Conservation (phyloP, 2,888 invertebrate genomes). For the Hypomecis atomaria region DNA sequence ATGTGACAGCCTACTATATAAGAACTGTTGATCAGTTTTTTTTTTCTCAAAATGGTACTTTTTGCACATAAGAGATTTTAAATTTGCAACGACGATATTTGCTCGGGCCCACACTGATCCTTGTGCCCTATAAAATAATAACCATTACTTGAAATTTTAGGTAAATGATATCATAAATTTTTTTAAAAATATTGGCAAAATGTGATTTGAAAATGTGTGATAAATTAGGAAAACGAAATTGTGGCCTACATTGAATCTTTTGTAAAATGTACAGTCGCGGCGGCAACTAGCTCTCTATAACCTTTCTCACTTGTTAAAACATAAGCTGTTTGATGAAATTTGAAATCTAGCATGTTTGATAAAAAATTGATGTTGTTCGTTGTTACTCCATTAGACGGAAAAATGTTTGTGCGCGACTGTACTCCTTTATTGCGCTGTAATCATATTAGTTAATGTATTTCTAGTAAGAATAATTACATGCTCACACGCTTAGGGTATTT, state of each 20-base stretch:
- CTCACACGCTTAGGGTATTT: slow-evolving; percentile 12
- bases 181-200: slow-evolving; percentile 44
- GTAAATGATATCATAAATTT: neutral
- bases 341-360: slow-evolving; percentile 12
- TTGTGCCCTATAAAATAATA: neutral
- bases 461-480: slow-evolving; percentile 4
- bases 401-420: slow-evolving; percentile 50
- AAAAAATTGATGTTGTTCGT: slow-evolving; percentile 12
- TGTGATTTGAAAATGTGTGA: slow-evolving; percentile 74
- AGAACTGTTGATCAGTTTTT: too few relatives aligned
- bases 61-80: too few relatives aligned
- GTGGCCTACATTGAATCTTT: slow-evolving; percentile 68
- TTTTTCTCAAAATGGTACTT: too few relatives aligned
- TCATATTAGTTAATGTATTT: slow-evolving; percentile 3
- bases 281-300: slow-evolving; percentile 23
- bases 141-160: neutral
- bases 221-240: slow-evolving; percentile 67
- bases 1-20: too few relatives aligned
- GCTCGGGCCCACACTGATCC: too few relatives aligned
- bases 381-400: slow-evolving; percentile 8
- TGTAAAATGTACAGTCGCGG: slow-evolving; percentile 56
- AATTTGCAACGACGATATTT: too few relatives aligned
- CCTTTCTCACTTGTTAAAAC: slow-evolving; percentile 10
- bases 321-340: neutral
- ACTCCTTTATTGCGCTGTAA: slow-evolving; percentile 29